Evolutionary conservation across 2,113 vertebrate species (phyloP).

Genomic region (Terrapene triunguis): DNA sequence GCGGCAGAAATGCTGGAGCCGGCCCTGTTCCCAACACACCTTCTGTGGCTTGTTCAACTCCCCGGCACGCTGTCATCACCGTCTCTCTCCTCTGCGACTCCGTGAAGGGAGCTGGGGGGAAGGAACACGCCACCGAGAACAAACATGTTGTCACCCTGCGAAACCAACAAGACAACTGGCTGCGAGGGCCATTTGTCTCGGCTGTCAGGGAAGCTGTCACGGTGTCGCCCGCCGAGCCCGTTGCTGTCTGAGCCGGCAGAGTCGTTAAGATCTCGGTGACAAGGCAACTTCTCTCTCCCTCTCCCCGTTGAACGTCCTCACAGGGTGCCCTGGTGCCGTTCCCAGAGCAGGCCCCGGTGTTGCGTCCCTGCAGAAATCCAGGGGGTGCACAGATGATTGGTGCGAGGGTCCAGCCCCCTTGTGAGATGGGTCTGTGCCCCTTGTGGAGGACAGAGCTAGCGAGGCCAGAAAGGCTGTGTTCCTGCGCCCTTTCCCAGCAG

Average conservation of each 20-base stretch:
- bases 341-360: background rate
- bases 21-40: background rate
- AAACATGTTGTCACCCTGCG: background rate
- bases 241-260: background rate
- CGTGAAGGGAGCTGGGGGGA: background rate
- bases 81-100: background rate
- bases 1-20: too few species aligned
- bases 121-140: background rate
- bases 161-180: background rate
- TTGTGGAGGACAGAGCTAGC: background rate
- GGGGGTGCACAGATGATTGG: background rate
- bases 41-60: background rate
- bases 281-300: background rate
- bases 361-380: background rate
- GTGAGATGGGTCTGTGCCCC: background rate
- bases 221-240: background rate
- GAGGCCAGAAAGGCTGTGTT: accelerated
- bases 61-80: background rate
- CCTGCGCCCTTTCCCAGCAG: background rate
- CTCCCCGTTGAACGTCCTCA: background rate
- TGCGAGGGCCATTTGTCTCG: background rate
- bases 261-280: background rate
- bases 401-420: background rate
- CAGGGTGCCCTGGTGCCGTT: background rate
- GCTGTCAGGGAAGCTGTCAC: background rate